Percentiles rank a stretch among this genome's conserved stretches.
Evolutionary conservation across 92 coral and sea anemone genomes (phyloP).

Genomic region (Heliopora coerulea): DNA sequence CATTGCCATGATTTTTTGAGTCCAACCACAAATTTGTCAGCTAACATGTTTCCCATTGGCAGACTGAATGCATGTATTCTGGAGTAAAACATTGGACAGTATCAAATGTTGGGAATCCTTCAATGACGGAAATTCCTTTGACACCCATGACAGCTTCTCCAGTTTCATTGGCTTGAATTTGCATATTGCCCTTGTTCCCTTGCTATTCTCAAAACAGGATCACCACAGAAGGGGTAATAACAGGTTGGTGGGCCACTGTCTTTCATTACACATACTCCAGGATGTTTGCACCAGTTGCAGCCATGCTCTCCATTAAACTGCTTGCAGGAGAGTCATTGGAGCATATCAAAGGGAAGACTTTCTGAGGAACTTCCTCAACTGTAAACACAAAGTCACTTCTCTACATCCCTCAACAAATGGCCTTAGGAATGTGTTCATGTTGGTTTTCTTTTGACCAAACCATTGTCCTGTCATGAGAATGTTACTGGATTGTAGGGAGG

Average conservation of each 20-base stretch:
- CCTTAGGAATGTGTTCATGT: constrained; percentile 10
- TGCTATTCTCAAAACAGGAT: constrained; percentile 33
- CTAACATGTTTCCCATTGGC: constrained; percentile 27
- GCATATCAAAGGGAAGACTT: constrained; percentile 3
- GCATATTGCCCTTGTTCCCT: constrained; percentile 18
- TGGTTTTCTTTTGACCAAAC: not conserved
- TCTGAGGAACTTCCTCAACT: constrained; percentile 1
- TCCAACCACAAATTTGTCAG: constrained; percentile 19
- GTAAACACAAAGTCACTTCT: constrained; percentile 8
- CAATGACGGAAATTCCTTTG: constrained; percentile 31
- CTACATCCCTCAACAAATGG: constrained; percentile 25
- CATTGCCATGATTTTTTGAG: constrained; percentile 12
- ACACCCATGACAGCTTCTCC: constrained; percentile 27
- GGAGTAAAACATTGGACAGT: constrained; percentile 14
- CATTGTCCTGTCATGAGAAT: constrained; percentile 4
- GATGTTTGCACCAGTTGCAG: constrained; percentile 33
- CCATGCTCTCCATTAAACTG: constrained; percentile 30
- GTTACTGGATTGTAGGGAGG: not conserved
- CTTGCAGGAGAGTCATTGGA: constrained; percentile 28
- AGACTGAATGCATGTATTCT: constrained; percentile 33
- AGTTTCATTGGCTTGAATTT: constrained; percentile 16
- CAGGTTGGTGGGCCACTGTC: constrained; percentile 23
- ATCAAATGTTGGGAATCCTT: constrained; percentile 32
- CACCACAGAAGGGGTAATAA: constrained; percentile 25
- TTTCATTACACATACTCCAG: constrained; percentile 9